phyloP scores from a whole-genome alignment of 2,888 invertebrate species.

The Dolichopus griseipennis region DNA sequence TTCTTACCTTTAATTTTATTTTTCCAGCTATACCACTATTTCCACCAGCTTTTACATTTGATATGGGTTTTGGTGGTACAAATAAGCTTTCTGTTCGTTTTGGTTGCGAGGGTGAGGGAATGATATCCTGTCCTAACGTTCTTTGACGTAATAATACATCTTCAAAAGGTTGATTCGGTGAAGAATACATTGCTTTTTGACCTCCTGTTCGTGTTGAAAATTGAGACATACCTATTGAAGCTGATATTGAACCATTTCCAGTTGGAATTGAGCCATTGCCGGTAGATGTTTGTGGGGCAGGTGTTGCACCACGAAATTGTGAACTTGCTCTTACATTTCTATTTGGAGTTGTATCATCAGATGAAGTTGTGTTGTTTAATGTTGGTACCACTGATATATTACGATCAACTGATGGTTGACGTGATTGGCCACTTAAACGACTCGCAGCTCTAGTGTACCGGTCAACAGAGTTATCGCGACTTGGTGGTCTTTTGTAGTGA shows the following conservation, averaged over 20 bases:
- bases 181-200: conserved; percentile 44
- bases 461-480: conserved; percentile 79
- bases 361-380: conserved; percentile 12
- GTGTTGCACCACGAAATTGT: conserved; percentile 44
- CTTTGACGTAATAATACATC: conserved; percentile 72
- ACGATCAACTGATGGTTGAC: conserved; percentile 72
- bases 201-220: conserved; percentile 41
- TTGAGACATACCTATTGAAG: conserved; percentile 39
- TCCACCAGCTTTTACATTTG: conserved; percentile 38
- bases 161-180: conserved; percentile 61
- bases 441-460: conserved; percentile 64
- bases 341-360: conserved; percentile 33
- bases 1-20: conserved; percentile 42
- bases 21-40: conserved; percentile 45
- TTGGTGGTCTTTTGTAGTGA: conserved; percentile 86
- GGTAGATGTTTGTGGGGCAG: conserved; percentile 42
- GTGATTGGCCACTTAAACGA: conserved; percentile 53
- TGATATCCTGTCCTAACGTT: conserved; percentile 77
- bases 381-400: conserved; percentile 27
- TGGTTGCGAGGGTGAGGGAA: conserved; percentile 78
- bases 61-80: conserved; percentile 53
- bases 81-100: conserved; percentile 86
- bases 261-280: conserved; percentile 61
- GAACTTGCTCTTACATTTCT: conserved; percentile 50
- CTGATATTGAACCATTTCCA: conserved; percentile 29